Percentiles rank a stretch among this genome's conserved stretches.
Evolutionary conservation across 2,888 invertebrate genomes (phyloP).

Genomic region (Latheticus oryzae): DNA sequence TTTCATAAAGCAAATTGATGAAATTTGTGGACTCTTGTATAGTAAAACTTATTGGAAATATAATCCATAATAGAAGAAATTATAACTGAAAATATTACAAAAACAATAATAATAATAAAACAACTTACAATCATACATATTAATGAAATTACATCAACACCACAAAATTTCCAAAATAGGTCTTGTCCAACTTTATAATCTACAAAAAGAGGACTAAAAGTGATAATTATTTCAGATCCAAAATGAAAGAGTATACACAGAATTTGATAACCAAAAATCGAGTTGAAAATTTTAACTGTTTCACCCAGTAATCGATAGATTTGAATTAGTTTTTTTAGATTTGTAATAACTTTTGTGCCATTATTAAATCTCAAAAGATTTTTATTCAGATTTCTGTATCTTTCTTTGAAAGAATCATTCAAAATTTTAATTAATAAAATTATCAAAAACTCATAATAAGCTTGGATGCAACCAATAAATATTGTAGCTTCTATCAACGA

Average conservation of each 20-base stretch:
- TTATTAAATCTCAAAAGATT: neutral
- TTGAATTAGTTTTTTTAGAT: neutral
- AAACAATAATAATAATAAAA: neutral
- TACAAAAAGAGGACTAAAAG: too few species aligned
- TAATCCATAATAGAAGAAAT: slow-evolving; percentile 4
- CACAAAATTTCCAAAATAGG: too few species aligned
- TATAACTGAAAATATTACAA: too few species aligned
- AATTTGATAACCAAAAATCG: slow-evolving; percentile 14
- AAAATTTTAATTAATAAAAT: neutral
- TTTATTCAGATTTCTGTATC: slow-evolving; percentile 2
- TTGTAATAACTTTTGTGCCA: neutral
- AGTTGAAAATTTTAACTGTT: slow-evolving; percentile 8
- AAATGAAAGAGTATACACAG: neutral
- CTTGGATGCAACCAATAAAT: neutral
- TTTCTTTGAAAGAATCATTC: neutral
- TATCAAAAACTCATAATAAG: neutral
- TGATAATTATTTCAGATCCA: slow-evolving; percentile 4
- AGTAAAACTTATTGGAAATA: neutral
- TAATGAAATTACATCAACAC: neutral
- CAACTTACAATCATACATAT: neutral
- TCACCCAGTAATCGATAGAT: slow-evolving; percentile 9
- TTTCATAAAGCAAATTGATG: slow-evolving; percentile 10
- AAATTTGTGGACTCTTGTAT: slow-evolving; percentile 8
- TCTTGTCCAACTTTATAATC: too few species aligned
- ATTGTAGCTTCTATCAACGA: neutral